Conservation (phyloP, 1,140 invertebrate genomes). For the Drosophila rufa region DNA sequence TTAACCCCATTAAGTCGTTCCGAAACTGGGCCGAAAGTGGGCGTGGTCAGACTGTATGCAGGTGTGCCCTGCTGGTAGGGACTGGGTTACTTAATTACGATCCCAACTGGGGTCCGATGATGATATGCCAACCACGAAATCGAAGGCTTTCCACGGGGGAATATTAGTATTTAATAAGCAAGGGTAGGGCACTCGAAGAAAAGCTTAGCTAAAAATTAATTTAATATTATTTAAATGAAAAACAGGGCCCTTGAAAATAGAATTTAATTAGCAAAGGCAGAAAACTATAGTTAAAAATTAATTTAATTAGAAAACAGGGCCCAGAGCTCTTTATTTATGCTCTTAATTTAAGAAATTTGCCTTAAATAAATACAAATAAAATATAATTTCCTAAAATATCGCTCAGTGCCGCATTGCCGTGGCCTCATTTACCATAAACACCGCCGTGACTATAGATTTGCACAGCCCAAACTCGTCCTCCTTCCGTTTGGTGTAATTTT, state of each 20-base stretch:
- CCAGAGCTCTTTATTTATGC: too few relatives aligned
- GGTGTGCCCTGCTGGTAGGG: constrained; percentile 21
- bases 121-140: constrained; percentile 1
- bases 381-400: neutral
- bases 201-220: neutral
- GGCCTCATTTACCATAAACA: constrained; percentile 25
- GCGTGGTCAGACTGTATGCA: neutral
- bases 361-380: neutral
- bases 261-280: too few relatives aligned
- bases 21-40: constrained; percentile 33
- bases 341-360: too few relatives aligned
- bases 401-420: constrained; percentile 29
- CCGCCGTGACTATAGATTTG: constrained; percentile 7
- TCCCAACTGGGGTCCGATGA: constrained; percentile 5
- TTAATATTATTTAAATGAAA: too few relatives aligned
- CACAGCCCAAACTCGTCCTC: constrained; percentile 7
- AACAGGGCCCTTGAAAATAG: too few relatives aligned
- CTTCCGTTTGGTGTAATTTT: constrained; percentile 11
- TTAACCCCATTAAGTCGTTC: constrained; percentile 11
- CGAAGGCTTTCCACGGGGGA: constrained; percentile 1
- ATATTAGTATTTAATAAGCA: constrained; percentile 23
- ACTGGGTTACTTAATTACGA: constrained; percentile 33
- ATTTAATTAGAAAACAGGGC: too few relatives aligned
- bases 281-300: too few relatives aligned
- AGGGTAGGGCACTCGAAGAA: neutral